phyloP scores from a whole-genome alignment of 2,797 vertebrate genomes.

The Tokudaia tokunoshimensis region DNA sequence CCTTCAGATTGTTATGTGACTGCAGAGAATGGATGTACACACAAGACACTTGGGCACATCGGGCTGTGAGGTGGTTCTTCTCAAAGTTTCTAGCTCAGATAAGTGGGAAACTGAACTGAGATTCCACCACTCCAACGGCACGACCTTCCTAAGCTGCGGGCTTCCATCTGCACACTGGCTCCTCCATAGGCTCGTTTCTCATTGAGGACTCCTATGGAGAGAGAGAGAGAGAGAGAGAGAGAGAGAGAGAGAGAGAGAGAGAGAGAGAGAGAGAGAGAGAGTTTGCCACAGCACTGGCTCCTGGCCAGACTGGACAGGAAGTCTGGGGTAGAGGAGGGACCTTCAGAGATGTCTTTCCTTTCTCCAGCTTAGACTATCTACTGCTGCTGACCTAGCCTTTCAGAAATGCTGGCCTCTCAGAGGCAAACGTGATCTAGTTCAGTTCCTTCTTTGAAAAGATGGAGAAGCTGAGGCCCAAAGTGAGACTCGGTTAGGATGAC shows the following conservation, averaged over 20 bases:
- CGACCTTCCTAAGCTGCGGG: not conserved
- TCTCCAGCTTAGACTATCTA: not conserved
- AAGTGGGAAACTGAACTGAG: not conserved
- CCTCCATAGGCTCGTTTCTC: not conserved
- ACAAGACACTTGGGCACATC: not conserved
- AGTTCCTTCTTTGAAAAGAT: not conserved
- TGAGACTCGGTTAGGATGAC: not conserved
- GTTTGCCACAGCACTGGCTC: not conserved
- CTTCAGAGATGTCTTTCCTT: not conserved
- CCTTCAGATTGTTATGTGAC: not conserved
- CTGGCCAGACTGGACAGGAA: not conserved
- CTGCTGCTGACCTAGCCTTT: not conserved
- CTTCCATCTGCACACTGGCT: not conserved
- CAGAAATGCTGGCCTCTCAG: not conserved
- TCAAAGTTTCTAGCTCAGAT: not conserved
- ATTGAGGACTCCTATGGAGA: accelerated
- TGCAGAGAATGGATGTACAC: not conserved
- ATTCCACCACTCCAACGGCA: not conserved
- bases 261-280: no score
- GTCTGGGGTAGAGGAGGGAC: not conserved
- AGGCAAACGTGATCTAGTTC: not conserved
- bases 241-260: no score
- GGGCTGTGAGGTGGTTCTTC: not conserved
- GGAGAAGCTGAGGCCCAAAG: not conserved
- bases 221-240: no score